Conservation (phyloP, 2,113 vertebrate genomes). For the Rousettus leschenaultii region DNA sequence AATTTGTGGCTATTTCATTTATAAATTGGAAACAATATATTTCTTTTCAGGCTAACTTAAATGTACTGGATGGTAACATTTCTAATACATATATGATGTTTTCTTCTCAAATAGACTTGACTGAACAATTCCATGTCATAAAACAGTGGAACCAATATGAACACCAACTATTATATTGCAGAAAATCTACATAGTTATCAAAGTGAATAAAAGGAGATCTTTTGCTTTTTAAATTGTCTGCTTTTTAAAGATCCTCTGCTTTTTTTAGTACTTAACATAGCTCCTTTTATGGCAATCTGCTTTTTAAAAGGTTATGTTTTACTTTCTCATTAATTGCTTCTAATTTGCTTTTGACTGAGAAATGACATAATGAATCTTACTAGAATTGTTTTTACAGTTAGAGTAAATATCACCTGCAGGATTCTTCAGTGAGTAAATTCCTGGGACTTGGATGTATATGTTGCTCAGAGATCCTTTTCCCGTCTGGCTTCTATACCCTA, state of each 20-base stretch:
- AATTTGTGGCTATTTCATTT: neutral
- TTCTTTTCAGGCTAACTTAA: neutral
- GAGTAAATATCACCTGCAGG: neutral
- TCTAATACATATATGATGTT: neutral
- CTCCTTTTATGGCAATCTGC: neutral
- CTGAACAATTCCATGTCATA: neutral
- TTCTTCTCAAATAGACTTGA: neutral
- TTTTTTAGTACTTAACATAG: neutral
- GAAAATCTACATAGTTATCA: neutral
- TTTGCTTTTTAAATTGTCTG: neutral
- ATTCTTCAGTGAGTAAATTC: constrained; percentile 1
- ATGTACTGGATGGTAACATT: neutral
- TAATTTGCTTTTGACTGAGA: neutral
- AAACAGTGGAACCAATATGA: neutral
- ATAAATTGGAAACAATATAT: neutral
- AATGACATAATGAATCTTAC: neutral
- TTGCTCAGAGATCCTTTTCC: neutral
- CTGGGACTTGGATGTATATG: neutral
- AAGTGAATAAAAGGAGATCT: neutral
- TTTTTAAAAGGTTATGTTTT: neutral
- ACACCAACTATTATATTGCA: neutral
- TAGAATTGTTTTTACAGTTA: neutral
- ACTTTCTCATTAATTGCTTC: neutral
- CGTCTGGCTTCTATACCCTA: neutral
- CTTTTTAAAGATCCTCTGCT: neutral